Conservation (phyloP, 2,888 invertebrate genomes). For the Thereva unica region DNA sequence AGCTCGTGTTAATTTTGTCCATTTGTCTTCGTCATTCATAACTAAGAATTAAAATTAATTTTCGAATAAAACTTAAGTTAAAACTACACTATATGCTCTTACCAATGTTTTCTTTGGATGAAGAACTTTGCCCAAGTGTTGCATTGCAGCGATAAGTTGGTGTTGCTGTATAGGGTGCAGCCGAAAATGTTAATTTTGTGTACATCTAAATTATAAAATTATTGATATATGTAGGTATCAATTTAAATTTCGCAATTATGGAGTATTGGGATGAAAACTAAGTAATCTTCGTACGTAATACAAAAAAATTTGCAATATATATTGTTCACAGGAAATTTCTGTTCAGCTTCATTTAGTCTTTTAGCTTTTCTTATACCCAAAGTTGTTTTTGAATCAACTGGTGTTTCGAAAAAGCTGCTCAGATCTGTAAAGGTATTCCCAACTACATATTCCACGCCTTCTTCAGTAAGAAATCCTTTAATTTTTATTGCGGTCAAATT, state of each 20-base stretch:
- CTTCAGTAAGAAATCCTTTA: conserved; percentile 3
- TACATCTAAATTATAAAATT: background rate
- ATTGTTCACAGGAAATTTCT: background rate
- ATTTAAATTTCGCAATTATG: background rate
- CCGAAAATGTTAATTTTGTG: no score
- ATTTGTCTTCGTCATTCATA: background rate
- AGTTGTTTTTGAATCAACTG: background rate
- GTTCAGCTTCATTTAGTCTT: conserved; percentile 2
- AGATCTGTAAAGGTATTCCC: background rate
- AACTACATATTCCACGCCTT: background rate
- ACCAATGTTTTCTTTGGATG: conserved; percentile 3
- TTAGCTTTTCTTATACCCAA: background rate
- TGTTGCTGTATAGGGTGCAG: background rate
- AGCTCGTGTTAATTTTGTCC: no score
- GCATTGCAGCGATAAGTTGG: conserved; percentile 5
- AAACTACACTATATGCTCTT: conserved; percentile 3
- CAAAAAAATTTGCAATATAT: conserved; percentile 4
- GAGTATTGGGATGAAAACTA: conserved; percentile 5
- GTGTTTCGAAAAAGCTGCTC: no score
- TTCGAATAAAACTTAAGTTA: background rate
- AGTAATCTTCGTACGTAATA: background rate
- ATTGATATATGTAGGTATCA: background rate
- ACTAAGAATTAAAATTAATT: conserved; percentile 1
- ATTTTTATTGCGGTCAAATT: conserved; percentile 3
- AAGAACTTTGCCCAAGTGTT: background rate